Evolutionary conservation across 2,113 vertebrate species (phyloP).

Genomic region (Mustelus asterias): DNA sequence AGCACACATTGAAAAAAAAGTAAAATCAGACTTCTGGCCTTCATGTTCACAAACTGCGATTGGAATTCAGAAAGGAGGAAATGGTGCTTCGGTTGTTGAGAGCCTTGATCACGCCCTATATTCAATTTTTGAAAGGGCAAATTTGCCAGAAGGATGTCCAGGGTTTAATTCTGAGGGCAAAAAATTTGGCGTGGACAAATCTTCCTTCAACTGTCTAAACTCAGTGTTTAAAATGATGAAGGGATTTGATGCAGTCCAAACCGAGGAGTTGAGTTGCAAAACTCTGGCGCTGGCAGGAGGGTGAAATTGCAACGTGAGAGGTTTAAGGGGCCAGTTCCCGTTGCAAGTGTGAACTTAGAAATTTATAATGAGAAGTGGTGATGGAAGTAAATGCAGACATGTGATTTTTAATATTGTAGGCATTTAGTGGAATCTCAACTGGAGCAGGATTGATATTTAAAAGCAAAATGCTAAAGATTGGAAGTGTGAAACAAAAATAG

Average conservation of each 20-base stretch:
- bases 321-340: background rate
- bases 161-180: background rate
- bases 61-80: background rate
- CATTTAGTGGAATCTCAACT: background rate
- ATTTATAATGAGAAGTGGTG: background rate
- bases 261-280: background rate
- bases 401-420: background rate
- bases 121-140: background rate
- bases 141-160: background rate
- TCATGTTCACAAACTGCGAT: background rate
- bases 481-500: background rate
- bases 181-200: background rate
- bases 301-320: no score
- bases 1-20: background rate
- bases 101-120: background rate
- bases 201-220: background rate
- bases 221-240: background rate
- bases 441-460: background rate
- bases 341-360: background rate
- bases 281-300: background rate
- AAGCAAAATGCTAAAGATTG: background rate
- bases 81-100: background rate
- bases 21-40: background rate
- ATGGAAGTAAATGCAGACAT: background rate
- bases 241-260: background rate